phyloP scores from a whole-genome alignment of 2,113 vertebrate genomes.

The Azemiops feae region DNA sequence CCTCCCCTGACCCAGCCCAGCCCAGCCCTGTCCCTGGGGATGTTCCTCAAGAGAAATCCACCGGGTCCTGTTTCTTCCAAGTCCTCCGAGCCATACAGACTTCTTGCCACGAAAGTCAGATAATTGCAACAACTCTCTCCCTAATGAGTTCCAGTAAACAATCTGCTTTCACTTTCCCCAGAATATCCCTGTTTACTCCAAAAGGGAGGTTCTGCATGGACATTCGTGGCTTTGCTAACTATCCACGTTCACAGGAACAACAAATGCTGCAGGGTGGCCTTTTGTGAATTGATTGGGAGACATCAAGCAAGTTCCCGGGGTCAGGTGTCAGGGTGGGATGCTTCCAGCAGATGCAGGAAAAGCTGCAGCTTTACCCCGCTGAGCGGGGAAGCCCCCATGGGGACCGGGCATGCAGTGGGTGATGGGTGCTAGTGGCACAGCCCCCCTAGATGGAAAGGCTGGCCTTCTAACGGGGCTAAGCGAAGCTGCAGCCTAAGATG shows the following conservation, averaged over 20 bases:
- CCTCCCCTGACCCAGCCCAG: neutral
- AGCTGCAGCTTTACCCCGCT: neutral
- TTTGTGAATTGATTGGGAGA: neutral
- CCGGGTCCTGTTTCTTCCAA: neutral
- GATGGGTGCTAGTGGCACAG: neutral
- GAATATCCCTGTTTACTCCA: slow-evolving; percentile 33
- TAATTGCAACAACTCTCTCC: slow-evolving; percentile 3
- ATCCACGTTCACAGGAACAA: neutral
- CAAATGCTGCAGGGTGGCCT: neutral
- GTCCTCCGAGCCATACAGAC: neutral
- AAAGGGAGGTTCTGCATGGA: slow-evolving; percentile 26
- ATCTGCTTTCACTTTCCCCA: slow-evolving; percentile 21
- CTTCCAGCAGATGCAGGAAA: neutral
- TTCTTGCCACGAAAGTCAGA: slow-evolving; percentile 11
- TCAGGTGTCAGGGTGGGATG: neutral
- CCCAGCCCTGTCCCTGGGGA: neutral
- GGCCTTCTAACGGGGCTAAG: neutral
- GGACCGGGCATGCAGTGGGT: neutral
- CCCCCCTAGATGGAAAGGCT: neutral
- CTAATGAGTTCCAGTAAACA: slow-evolving; percentile 44
- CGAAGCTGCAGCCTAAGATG: neutral
- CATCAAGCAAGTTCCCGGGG: neutral
- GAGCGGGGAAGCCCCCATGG: neutral
- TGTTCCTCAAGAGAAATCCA: slow-evolving; percentile 2
- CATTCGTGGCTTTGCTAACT: neutral